A percentile compares a stretch with the other conserved stretches of the same genome.
These are phyloP conservation scores for Eurytoma adleriae DNA, from an alignment of 2,888 invertebrate species.

Conservation along the genomic window DNA sequence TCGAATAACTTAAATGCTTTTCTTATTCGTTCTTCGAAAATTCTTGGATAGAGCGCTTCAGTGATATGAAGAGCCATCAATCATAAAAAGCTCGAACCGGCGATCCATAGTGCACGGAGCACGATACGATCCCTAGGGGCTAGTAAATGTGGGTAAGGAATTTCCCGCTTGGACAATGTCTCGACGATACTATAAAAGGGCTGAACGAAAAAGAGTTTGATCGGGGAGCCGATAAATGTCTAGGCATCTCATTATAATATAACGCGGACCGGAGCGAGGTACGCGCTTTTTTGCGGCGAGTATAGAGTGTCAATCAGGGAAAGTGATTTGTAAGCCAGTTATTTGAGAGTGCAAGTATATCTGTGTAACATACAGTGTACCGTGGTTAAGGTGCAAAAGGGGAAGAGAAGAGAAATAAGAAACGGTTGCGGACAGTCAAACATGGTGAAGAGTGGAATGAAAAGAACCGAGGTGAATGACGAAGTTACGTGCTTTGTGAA, in stretches of 20 bases:
- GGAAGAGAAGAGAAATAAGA: background rate
- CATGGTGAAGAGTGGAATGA: background rate
- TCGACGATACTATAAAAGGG: too few relatives aligned
- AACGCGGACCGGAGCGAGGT: background rate
- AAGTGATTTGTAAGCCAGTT: conserved; percentile 72
- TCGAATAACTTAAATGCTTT: too few relatives aligned
- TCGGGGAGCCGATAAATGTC: conserved; percentile 54
- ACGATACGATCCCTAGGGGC: too few relatives aligned
- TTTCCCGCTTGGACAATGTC: too few relatives aligned
- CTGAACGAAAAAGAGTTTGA: conserved; percentile 53
- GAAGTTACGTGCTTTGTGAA: background rate
- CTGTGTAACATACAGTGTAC: background rate
- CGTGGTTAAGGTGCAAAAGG: background rate
- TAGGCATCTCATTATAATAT: too few relatives aligned
- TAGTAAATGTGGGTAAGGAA: too few relatives aligned
- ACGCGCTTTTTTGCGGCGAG: conserved; percentile 51
- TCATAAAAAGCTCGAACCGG: conserved; percentile 20
- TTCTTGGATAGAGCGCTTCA: too few relatives aligned
- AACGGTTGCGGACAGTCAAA: background rate
- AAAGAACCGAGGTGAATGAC: background rate
- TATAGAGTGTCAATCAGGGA: conserved; percentile 75
- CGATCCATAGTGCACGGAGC: too few relatives aligned
- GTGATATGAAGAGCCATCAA: background rate
- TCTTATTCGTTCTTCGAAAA: too few relatives aligned
- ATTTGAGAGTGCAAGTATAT: conserved; percentile 43